Conservation (phyloP, 2,113 vertebrate species). For the Mesoclemmys tuberculata region DNA sequence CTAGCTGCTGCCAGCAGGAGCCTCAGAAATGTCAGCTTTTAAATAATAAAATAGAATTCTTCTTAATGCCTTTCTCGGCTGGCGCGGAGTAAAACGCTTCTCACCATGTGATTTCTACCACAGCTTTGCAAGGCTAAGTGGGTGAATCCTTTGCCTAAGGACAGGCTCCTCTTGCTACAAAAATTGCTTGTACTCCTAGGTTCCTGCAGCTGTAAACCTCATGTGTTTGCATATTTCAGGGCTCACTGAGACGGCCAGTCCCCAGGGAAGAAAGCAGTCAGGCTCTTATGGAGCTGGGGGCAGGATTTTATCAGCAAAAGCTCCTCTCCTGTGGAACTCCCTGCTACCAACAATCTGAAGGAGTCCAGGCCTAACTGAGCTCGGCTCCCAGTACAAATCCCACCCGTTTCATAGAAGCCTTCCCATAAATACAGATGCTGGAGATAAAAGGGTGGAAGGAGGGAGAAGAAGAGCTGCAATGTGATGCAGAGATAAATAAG, state of each 20-base stretch:
- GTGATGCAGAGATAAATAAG: background rate
- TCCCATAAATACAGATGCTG: background rate
- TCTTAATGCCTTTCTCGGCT: background rate
- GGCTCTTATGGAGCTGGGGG: background rate
- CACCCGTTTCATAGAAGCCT: background rate
- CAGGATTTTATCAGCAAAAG: background rate
- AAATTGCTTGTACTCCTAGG: background rate
- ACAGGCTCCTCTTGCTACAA: background rate
- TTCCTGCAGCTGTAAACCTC: background rate
- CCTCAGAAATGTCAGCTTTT: background rate
- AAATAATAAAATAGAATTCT: background rate
- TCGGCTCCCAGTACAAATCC: background rate
- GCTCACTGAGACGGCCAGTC: fast-evolving
- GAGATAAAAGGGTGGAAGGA: background rate
- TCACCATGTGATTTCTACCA: background rate
- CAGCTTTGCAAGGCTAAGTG: background rate
- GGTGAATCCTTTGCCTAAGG: background rate
- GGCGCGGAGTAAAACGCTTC: background rate
- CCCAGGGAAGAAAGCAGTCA: fast-evolving
- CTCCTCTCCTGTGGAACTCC: background rate
- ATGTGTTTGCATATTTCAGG: background rate
- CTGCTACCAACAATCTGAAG: background rate
- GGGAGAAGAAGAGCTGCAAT: background rate
- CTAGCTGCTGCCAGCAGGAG: background rate
- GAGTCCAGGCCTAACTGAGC: background rate